A percentile compares a stretch with the other conserved stretches of the same genome.
These are phyloP conservation scores for Entomobrya proxima DNA, from an alignment of 2,888 invertebrate species.

Conservation along the genomic window DNA sequence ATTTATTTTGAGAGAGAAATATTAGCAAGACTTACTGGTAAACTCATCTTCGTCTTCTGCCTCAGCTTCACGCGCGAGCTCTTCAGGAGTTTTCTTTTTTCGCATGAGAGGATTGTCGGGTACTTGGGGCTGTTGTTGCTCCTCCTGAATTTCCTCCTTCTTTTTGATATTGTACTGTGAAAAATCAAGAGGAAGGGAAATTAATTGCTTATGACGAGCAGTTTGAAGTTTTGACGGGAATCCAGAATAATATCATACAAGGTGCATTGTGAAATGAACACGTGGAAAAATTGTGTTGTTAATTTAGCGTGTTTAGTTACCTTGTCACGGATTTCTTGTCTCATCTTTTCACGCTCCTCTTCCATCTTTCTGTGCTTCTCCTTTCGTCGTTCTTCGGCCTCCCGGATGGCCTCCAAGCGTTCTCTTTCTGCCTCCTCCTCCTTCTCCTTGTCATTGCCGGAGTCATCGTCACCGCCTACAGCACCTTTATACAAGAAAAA, in stretches of 20 bases:
- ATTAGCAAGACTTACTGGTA: constrained; percentile 83
- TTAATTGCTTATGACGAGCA: constrained; percentile 4
- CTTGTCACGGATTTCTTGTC: constrained; percentile 99
- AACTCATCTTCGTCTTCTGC: constrained; percentile 96
- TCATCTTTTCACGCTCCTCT: constrained; percentile 98
- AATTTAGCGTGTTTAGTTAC: constrained; percentile 81
- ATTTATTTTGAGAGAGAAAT: not conserved
- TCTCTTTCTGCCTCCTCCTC: constrained; percentile 99
- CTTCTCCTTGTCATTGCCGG: constrained; percentile 96
- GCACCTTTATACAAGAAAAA: constrained; percentile 83
- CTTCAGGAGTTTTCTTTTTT: constrained; percentile 99
- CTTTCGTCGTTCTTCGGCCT: constrained; percentile 98
- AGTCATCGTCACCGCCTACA: constrained; percentile 86
- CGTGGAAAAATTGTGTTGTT: not conserved
- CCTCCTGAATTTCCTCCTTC: constrained; percentile 88
- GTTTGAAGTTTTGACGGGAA: not conserved
- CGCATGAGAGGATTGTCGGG: constrained; percentile 96
- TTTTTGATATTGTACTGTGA: constrained; percentile 99
- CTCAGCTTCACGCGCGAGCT: constrained; percentile 96
- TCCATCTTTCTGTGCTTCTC: constrained; percentile 99
- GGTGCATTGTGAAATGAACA: not conserved
- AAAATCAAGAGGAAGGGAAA: constrained; percentile 61
- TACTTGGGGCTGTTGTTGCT: constrained; percentile 81
- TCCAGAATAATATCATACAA: not conserved
- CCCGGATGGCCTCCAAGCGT: constrained; percentile 96